Evolutionary conservation across 2,888 invertebrate species (phyloP), one percentile per base, ranked within the genome.

Genomic region (Drosophila flavopinicola): DNA sequence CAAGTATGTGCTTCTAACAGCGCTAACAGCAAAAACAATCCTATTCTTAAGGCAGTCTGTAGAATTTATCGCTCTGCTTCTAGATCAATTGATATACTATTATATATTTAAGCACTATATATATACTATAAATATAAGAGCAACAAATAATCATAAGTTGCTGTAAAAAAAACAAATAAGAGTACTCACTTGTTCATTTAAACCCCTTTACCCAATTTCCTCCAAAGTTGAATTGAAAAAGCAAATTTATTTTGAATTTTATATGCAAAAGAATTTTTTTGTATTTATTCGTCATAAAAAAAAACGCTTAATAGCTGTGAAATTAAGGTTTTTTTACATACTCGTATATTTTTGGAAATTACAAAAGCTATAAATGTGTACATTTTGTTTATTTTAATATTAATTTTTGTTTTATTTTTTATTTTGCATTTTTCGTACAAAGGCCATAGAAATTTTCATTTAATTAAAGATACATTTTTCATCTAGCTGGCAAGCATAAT

Each of bases 211-310:
- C 2, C 2, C 20, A 20, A 20, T 20, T 20, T 20, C 20, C 20
- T 20, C 4, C 20, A 20, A 20, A n/a, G n/a, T 20, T 20, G 2
- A 20, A 20, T 20, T 20, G 20, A 32, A 11, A 42, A 6, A 9
- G 15, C 5, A 38, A n/a, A 20, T 15, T 29, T 27, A 1, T 17
- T 30, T 10, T 6, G 24, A 9, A 49, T 52, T 58, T 74, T 66
- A 65, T 59, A 53, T 85, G 75, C 69, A 73, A 83, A 78, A 71
- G 61, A 66, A 39, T 68, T 65, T 30, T 45, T 78, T 65, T 37
- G 29, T 35, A 56, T 85, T 84, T 87, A 87, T 87, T 85, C 57
- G 53, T 83, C 79, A 83, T 68, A 82, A 82, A 87, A 87, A 83
- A 63, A 78, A 67, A 61, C 58, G 64, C 53, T 66, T 67, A 53